Percentiles rank a stretch among this genome's conserved stretches.
Evolutionary conservation across 1,140 invertebrate genomes (phyloP).

Genomic region (Sinella curviseta): DNA sequence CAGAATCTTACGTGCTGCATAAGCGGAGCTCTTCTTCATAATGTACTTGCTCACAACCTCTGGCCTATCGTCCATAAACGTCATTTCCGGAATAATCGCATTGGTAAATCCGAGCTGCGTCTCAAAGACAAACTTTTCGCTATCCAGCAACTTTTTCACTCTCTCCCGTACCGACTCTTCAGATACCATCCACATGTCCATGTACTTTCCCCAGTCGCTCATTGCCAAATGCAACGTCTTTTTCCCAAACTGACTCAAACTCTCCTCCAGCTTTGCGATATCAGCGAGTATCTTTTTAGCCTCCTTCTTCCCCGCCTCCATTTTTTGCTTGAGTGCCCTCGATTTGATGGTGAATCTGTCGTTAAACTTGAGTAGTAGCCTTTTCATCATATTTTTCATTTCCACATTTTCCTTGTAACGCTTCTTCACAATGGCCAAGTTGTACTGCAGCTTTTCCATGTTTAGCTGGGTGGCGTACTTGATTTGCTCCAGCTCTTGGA

Average conservation of each 20-base stretch:
- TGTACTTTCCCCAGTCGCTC: conserved; percentile 38
- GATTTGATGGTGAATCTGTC: conserved; percentile 39
- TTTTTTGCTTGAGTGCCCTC: neutral
- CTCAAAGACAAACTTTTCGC: conserved; percentile 40
- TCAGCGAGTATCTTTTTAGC: conserved; percentile 35
- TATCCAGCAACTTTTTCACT: conserved; percentile 35
- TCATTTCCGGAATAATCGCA: neutral
- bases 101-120: conserved; percentile 34
- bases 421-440: conserved; percentile 38
- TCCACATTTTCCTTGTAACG: conserved; percentile 41
- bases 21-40: neutral
- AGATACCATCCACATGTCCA: conserved; percentile 44
- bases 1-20: conserved; percentile 5
- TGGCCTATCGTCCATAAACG: conserved; percentile 38
- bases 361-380: conserved; percentile 39
- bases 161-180: conserved; percentile 40
- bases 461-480: conserved; percentile 44
- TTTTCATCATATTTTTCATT: conserved; percentile 45
- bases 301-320: conserved; percentile 30
- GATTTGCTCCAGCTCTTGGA: conserved; percentile 42
- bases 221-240: conserved; percentile 37
- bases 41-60: conserved; percentile 27
- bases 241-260: conserved; percentile 1
- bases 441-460: conserved; percentile 48
- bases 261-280: conserved; percentile 32